Evolutionary conservation across 2,797 vertebrate genomes (phyloP).

Genomic region (Lindbergichthys nudifrons): DNA sequence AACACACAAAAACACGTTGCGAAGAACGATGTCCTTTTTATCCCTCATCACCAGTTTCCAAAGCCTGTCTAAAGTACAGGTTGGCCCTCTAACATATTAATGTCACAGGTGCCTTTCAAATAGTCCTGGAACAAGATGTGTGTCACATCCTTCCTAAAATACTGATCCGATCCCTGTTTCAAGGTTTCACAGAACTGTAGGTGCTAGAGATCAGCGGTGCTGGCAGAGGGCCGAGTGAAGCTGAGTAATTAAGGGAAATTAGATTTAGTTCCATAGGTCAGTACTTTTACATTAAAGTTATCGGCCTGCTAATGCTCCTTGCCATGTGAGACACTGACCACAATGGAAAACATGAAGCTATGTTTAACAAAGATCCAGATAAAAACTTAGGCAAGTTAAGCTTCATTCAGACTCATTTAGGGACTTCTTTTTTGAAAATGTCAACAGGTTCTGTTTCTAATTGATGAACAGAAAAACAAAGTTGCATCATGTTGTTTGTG

Average conservation of each 20-base stretch:
- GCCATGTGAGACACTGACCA: not conserved
- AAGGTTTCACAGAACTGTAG: not conserved
- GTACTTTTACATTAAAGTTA: constrained; percentile 27
- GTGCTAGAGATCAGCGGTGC: constrained; percentile 15
- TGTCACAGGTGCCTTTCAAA: not conserved
- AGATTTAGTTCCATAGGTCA: constrained; percentile 28
- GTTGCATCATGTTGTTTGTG: not conserved
- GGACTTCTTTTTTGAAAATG: not conserved
- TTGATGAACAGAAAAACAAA: not conserved
- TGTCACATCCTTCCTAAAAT: constrained; percentile 9
- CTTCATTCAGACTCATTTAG: not conserved
- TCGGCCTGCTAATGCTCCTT: not conserved
- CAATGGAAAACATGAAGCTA: not conserved
- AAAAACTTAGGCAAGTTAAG: not conserved
- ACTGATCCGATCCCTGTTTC: not conserved
- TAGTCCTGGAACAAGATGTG: constrained; percentile 6
- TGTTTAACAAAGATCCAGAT: not conserved
- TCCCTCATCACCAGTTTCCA: not conserved
- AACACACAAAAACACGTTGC: not conserved
- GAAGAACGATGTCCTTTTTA: not conserved
- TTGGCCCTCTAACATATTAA: not conserved
- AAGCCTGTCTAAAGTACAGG: constrained; percentile 1
- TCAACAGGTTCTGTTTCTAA: not conserved
- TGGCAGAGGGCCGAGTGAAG: constrained; percentile 28
- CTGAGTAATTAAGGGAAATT: constrained; percentile 52